A percentile compares a stretch with the other conserved stretches of the same genome.
These are phyloP conservation scores for Pogonomyrmex californicus DNA, from an alignment of 1,140 invertebrate genomes.

Conservation along the genomic window DNA sequence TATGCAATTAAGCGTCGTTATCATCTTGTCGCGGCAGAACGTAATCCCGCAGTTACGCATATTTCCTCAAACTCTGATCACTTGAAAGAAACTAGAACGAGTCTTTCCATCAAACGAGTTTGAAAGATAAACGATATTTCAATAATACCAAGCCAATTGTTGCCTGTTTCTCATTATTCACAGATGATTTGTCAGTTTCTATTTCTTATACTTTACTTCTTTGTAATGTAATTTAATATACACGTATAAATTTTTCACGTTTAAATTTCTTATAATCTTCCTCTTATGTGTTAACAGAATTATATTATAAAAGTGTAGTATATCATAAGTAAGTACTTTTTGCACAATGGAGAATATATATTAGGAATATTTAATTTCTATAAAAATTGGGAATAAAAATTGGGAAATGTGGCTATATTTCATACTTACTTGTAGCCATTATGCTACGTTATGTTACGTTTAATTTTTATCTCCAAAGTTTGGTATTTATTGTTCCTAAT, in stretches of 20 bases:
- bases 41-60: slow-evolving; percentile 61
- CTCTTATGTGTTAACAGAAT: not conserved
- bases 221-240: not conserved
- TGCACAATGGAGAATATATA: too few relatives aligned
- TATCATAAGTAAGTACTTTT: too few relatives aligned
- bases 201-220: not conserved
- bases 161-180: not conserved
- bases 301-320: too few relatives aligned
- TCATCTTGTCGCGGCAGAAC: slow-evolving; percentile 71
- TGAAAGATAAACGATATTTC: slow-evolving; percentile 1
- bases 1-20: slow-evolving; percentile 76
- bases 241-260: too few relatives aligned
- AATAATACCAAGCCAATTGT: slow-evolving; percentile 1
- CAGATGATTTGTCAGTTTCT: not conserved
- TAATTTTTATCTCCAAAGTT: too few relatives aligned
- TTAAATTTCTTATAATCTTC: not conserved
- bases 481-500: too few relatives aligned
- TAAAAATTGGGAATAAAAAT: too few relatives aligned
- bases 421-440: too few relatives aligned
- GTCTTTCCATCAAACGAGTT: slow-evolving; percentile 11
- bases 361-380: not conserved
- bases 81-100: not conserved
- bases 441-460: not conserved
- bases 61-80: slow-evolving; percentile 27
- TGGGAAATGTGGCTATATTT: too few relatives aligned